These are phyloP conservation scores for Andrena bucephala DNA, from an alignment of 2,888 invertebrate species.

Conservation along the genomic window DNA sequence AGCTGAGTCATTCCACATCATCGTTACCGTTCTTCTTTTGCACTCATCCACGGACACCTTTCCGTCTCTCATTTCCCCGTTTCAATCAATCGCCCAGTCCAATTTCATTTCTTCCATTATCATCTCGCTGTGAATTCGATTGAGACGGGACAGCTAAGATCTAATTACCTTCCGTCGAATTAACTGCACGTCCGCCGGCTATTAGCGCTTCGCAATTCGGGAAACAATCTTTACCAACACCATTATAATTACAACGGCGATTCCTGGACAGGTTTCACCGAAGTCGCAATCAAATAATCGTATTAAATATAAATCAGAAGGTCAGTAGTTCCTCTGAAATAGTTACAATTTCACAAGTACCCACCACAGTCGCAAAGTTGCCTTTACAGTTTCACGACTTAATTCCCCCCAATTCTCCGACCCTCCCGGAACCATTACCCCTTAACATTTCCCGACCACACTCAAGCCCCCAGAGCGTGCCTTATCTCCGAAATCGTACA, in stretches of 20 bases:
- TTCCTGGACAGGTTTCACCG: not conserved
- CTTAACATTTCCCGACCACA: too few species aligned
- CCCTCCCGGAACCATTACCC: too few species aligned
- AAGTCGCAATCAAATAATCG: not conserved
- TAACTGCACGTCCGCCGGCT: constrained; percentile 48
- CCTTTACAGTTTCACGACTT: too few species aligned
- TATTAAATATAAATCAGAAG: not conserved
- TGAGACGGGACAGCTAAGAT: constrained; percentile 57
- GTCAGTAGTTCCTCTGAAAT: too few species aligned
- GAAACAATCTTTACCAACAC: constrained; percentile 25
- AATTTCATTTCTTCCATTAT: constrained; percentile 70
- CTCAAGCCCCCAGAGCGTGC: too few species aligned
- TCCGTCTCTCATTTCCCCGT: constrained; percentile 62
- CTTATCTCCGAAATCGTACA: too few species aligned
- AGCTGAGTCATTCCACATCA: constrained; percentile 74
- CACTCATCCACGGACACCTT: constrained; percentile 63
- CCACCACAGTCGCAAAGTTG: too few species aligned
- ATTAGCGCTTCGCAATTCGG: constrained; percentile 18
- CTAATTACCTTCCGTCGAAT: constrained; percentile 68
- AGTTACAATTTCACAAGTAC: too few species aligned
- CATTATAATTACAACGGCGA: not conserved
- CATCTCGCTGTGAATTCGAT: constrained; percentile 62
- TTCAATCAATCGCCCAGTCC: constrained; percentile 65
- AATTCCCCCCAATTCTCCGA: too few species aligned
- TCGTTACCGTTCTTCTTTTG: constrained; percentile 68